Percentiles rank a stretch among this genome's conserved stretches.
These are phyloP conservation scores for Ptilodon capucinus DNA, from an alignment of 2,888 invertebrate genomes.

Conservation along the genomic window DNA sequence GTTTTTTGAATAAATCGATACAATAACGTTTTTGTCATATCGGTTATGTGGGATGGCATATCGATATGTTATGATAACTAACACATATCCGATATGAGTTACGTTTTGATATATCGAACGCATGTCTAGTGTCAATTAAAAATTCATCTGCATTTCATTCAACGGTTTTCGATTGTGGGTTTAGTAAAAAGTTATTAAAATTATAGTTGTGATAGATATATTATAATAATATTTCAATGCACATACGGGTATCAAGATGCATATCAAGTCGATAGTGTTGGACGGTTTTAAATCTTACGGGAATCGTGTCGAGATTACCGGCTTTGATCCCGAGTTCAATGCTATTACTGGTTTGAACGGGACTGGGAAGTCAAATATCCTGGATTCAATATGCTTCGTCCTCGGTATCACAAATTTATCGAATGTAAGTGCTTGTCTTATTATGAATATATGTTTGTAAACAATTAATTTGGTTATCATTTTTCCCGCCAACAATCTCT, in stretches of 20 bases:
- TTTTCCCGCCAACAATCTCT: slow-evolving; percentile 38
- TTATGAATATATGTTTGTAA: slow-evolving; percentile 7
- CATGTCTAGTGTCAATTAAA: too few species aligned
- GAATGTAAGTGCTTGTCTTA: slow-evolving; percentile 86
- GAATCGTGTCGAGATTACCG: slow-evolving; percentile 93
- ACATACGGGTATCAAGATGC: slow-evolving; percentile 83
- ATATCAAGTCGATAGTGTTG: slow-evolving; percentile 94
- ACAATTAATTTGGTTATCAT: slow-evolving; percentile 12
- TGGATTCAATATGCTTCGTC: slow-evolving; percentile 99
- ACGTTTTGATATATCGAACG: too few species aligned
- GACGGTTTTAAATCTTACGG: slow-evolving; percentile 99
- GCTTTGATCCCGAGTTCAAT: slow-evolving; percentile 97
- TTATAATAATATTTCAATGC: slow-evolving; percentile 7
- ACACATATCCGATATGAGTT: too few species aligned
- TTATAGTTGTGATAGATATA: too few species aligned
- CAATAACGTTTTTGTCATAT: too few species aligned
- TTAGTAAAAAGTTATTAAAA: too few species aligned
- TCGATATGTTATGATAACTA: too few species aligned
- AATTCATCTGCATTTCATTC: too few species aligned
- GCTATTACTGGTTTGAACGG: slow-evolving; percentile 99
- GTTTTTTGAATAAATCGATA: too few species aligned
- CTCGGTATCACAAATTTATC: slow-evolving; percentile 96
- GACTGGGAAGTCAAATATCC: slow-evolving; percentile 98
- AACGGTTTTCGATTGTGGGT: too few species aligned
- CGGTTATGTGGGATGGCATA: too few species aligned